A percentile compares a stretch with the other conserved stretches of the same genome.
These are phyloP conservation scores for Zaprionus ornatus DNA, from an alignment of 1,140 invertebrate genomes.

Conservation along the genomic window DNA sequence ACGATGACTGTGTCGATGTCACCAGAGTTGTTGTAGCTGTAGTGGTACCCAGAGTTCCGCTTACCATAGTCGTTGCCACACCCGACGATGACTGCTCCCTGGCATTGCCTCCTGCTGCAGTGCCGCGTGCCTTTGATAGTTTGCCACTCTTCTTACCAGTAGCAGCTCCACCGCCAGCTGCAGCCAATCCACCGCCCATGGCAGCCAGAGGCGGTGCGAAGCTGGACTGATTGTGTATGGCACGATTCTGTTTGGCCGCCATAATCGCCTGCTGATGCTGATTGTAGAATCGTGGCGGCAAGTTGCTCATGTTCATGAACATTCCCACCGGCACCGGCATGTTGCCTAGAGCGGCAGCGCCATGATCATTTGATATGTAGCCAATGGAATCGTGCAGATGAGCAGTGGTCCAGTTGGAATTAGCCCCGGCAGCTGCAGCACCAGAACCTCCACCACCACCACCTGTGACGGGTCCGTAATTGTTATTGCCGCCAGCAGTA, in stretches of 20 bases:
- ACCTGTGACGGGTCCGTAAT: not conserved
- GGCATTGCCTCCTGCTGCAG: not conserved
- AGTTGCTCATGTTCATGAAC: slow-evolving; percentile 96
- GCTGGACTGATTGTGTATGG: slow-evolving; percentile 23
- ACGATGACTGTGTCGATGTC: not conserved
- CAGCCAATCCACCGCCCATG: slow-evolving; percentile 30
- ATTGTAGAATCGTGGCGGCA: slow-evolving; percentile 94
- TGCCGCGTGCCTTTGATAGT: slow-evolving; percentile 11
- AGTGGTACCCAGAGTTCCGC: not conserved
- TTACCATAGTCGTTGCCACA: not conserved
- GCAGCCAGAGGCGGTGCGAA: slow-evolving; percentile 31
- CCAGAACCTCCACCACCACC: not conserved
- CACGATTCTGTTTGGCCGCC: slow-evolving; percentile 77
- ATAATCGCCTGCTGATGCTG: slow-evolving; percentile 88
- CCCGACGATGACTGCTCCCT: not conserved
- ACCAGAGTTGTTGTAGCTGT: slow-evolving; percentile 8
- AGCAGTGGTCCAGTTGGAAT: slow-evolving; percentile 40
- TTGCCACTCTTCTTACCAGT: slow-evolving; percentile 40
- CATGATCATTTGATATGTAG: slow-evolving; percentile 94
- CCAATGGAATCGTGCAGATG: slow-evolving; percentile 93
- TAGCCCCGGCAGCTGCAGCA: not conserved
- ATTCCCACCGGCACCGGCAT: slow-evolving; percentile 96
- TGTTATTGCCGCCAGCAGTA: slow-evolving; percentile 38
- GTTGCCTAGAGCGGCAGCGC: slow-evolving; percentile 90
- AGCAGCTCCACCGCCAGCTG: slow-evolving; percentile 50